Evolutionary conservation across 2,797 vertebrate species (phyloP).

Genomic region (Karalla daura): DNA sequence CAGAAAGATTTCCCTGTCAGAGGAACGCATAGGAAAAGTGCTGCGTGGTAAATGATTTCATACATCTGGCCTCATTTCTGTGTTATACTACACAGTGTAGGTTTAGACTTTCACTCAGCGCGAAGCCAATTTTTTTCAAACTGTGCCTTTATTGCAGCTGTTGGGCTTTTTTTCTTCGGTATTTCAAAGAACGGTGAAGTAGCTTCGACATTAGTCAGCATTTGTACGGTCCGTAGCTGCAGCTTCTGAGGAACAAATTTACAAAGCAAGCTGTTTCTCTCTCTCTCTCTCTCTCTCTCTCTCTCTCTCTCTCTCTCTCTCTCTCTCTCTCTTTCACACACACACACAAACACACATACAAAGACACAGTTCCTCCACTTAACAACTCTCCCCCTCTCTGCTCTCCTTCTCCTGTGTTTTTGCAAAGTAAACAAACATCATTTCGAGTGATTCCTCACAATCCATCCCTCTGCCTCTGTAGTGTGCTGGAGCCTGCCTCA

Average conservation of each 20-base stretch:
- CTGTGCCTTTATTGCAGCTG: slow-evolving; percentile 44
- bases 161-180: slow-evolving; percentile 24
- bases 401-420: slow-evolving; percentile 61
- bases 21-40: slow-evolving; percentile 54
- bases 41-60: slow-evolving; percentile 69
- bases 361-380: slow-evolving; percentile 48
- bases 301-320: too few species aligned
- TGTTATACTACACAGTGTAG: slow-evolving; percentile 38
- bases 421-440: slow-evolving; percentile 97
- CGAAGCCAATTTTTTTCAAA: slow-evolving; percentile 35
- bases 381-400: slow-evolving; percentile 67
- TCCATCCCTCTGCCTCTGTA: slow-evolving; percentile 67
- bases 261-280: slow-evolving; percentile 70
- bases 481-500: slow-evolving; percentile 63
- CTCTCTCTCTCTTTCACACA: slow-evolving; percentile 13
- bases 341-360: not conserved
- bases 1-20: slow-evolving; percentile 70
- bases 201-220: slow-evolving; percentile 76
- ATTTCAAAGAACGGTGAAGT: slow-evolving; percentile 58
- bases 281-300: too few species aligned
- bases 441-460: slow-evolving; percentile 96
- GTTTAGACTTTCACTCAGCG: slow-evolving; percentile 41
- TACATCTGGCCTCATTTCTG: slow-evolving; percentile 64
- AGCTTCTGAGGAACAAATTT: slow-evolving; percentile 67
- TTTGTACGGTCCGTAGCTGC: slow-evolving; percentile 70